phyloP scores from a whole-genome alignment of 2,888 invertebrate genomes.

The Drosophila ezoana region DNA sequence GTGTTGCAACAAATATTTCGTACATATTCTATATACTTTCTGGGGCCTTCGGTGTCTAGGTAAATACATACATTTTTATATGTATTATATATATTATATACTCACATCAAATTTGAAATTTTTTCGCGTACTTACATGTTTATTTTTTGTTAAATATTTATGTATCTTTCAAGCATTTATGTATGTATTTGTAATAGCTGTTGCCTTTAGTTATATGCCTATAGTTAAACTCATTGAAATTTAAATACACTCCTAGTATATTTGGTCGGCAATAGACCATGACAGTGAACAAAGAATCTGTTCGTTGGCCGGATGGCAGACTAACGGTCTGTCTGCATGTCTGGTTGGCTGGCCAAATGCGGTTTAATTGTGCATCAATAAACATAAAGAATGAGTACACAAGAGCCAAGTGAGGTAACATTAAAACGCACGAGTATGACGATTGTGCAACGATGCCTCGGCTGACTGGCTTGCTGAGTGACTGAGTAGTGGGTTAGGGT shows the following conservation, averaged over 20 bases:
- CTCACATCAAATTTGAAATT: too few species aligned
- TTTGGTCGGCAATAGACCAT: conserved; percentile 75
- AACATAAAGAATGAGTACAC: conserved; percentile 50
- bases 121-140: too few species aligned
- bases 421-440: conserved; percentile 42
- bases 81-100: too few species aligned
- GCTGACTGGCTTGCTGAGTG: conserved; percentile 57
- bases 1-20: too few species aligned
- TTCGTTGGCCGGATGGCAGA: conserved; percentile 64
- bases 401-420: conserved; percentile 57
- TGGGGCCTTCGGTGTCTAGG: too few species aligned
- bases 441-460: conserved; percentile 57
- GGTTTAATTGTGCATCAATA: conserved; percentile 74
- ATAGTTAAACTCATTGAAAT: conserved; percentile 33
- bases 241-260: conserved; percentile 56
- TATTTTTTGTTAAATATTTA: not conserved
- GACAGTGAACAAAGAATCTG: conserved; percentile 64
- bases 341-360: conserved; percentile 58
- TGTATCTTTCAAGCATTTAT: not conserved
- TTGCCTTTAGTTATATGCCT: conserved; percentile 10
- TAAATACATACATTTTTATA: too few species aligned
- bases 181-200: conserved; percentile 7
- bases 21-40: too few species aligned
- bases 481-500: conserved; percentile 41
- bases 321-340: conserved; percentile 42